Evolutionary conservation across 2,797 vertebrate species (phyloP).

Genomic region (Myripristis jacobus): DNA sequence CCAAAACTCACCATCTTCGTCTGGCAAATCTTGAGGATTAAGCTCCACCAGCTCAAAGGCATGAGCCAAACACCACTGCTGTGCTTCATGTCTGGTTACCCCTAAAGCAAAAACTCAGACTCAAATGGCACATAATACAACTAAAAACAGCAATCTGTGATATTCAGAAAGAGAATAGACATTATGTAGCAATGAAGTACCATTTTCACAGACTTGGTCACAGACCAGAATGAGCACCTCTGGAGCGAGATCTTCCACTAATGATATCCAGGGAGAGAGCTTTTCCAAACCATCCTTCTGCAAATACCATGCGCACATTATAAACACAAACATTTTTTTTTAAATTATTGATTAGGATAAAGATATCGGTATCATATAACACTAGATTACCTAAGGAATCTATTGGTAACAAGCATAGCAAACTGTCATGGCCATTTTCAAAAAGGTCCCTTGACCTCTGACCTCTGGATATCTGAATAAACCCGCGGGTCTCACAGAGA

Average conservation of each 20-base stretch:
- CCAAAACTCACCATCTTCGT: constrained; percentile 91
- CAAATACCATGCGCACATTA: constrained; percentile 39
- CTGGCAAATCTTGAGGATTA: constrained; percentile 92
- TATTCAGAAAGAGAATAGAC: background rate
- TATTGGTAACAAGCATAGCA: too few relatives aligned
- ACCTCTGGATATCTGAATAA: too few relatives aligned
- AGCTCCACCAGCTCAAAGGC: constrained; percentile 97
- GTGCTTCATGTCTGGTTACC: constrained; percentile 91
- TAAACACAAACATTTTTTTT: background rate
- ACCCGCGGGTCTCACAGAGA: too few relatives aligned
- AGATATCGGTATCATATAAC: too few relatives aligned
- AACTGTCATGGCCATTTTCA: too few relatives aligned
- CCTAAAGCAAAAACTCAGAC: constrained; percentile 77
- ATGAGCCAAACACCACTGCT: constrained; percentile 97
- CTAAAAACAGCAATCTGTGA: background rate
- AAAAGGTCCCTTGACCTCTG: too few relatives aligned
- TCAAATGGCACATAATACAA: background rate
- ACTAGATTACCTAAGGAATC: too few relatives aligned
- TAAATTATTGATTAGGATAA: too few relatives aligned
- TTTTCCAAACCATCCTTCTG: constrained; percentile 91
- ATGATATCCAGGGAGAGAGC: constrained; percentile 90
- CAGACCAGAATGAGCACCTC: constrained; percentile 98
- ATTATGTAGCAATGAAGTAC: constrained; percentile 6
- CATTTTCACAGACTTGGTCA: constrained; percentile 90
- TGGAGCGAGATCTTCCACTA: constrained; percentile 91